Conservation (phyloP, 2,797 vertebrate species). For the Eupleurogrammus muticus region DNA sequence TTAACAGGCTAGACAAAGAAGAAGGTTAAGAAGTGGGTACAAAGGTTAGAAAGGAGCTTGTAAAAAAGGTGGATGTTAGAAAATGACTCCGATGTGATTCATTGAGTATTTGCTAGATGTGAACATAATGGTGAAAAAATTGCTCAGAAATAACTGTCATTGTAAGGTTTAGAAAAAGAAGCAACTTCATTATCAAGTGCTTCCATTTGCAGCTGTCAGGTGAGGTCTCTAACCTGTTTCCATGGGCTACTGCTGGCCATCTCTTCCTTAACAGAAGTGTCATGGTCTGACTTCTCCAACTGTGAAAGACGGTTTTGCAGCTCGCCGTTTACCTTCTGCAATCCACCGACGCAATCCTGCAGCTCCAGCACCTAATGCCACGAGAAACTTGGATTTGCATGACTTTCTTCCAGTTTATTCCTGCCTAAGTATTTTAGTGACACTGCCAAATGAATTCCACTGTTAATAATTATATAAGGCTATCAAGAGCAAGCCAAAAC, state of each 20-base stretch:
- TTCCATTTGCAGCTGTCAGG: conserved; percentile 4
- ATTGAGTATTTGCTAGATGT: conserved; percentile 29
- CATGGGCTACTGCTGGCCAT: conserved; percentile 31
- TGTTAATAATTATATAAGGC: neutral
- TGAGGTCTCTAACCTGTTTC: conserved; percentile 80
- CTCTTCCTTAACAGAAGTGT: conserved; percentile 49
- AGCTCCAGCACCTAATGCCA: conserved; percentile 88
- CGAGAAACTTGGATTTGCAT: neutral
- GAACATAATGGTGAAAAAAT: conserved; percentile 28
- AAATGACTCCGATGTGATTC: conserved; percentile 42
- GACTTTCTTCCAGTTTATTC: neutral
- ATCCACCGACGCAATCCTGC: conserved; percentile 81
- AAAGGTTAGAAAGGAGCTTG: conserved; percentile 67
- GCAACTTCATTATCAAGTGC: neutral
- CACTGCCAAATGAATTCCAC: neutral
- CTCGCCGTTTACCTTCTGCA: conserved; percentile 86
- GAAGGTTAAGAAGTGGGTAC: conserved; percentile 66
- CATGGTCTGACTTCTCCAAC: conserved; percentile 68
- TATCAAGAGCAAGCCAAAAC: neutral
- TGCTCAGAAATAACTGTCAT: conserved; percentile 1
- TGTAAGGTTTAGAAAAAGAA: conserved; percentile 13
- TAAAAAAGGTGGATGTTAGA: conserved; percentile 65
- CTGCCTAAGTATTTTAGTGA: neutral
- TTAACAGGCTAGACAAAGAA: conserved; percentile 58
- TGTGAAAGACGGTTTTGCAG: conserved; percentile 80